Conservation (phyloP, 1,140 invertebrate species). For the Drosophila truncata region DNA sequence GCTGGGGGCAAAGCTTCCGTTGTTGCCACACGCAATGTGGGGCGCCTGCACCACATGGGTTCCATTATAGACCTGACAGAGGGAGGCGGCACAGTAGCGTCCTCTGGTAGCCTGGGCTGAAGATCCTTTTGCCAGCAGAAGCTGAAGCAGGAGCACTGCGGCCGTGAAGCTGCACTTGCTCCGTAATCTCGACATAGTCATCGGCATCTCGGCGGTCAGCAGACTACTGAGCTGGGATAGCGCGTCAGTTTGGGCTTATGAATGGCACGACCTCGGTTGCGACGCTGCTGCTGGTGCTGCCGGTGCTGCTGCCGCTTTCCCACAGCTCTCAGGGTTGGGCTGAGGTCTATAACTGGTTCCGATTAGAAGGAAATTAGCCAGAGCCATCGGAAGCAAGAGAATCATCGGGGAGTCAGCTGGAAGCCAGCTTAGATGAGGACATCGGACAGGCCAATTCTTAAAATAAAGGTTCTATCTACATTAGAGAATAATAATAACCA, state of each 20-base stretch:
- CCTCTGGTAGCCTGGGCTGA: not conserved
- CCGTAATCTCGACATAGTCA: conserved; percentile 34
- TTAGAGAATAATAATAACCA: conserved; percentile 2
- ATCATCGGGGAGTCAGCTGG: not conserved
- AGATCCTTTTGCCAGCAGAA: not conserved
- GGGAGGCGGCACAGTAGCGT: conserved; percentile 48
- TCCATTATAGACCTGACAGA: conserved; percentile 74
- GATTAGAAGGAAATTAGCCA: conserved; percentile 47
- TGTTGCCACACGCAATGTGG: conserved; percentile 71
- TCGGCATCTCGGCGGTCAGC: conserved; percentile 57
- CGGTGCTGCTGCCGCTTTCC: conserved; percentile 17
- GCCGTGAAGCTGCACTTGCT: conserved; percentile 57
- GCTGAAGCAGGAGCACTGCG: conserved; percentile 53
- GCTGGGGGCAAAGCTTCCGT: conserved; percentile 53
- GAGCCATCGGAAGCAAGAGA: conserved; percentile 19
- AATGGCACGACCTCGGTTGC: conserved; percentile 29
- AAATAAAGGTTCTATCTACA: conserved; percentile 17
- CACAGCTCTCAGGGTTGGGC: conserved; percentile 34
- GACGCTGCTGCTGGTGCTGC: conserved; percentile 24
- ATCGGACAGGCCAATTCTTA: conserved; percentile 12
- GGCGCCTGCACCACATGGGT: conserved; percentile 60
- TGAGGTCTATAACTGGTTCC: conserved; percentile 41
- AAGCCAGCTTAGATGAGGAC: conserved; percentile 11
- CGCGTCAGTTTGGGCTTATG: conserved; percentile 59
- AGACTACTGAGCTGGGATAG: conserved; percentile 50